Evolutionary conservation across 1,140 invertebrate genomes (phyloP), one percentile per base, ranked within the genome.

Genomic region (Idris sp.): DNA sequence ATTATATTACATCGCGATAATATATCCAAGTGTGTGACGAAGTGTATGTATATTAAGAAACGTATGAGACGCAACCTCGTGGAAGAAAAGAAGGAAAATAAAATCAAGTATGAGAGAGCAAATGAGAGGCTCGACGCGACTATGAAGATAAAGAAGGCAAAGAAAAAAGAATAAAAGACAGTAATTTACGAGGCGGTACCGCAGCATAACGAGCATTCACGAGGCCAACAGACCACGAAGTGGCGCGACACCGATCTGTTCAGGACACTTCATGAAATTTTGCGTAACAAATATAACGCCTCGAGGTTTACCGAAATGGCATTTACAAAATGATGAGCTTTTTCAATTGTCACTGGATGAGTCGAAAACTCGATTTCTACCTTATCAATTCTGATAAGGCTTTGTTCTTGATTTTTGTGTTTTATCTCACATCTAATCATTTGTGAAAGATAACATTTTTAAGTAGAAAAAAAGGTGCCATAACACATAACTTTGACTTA

Each of bases 181-280:
- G 82, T 84, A 81, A 84, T 84, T 83, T 84, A 84, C 80, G 81
- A 84, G 82, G 79, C 81, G 83, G 82, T 77, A 69, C 51, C 75
- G 77, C 78, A 72, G 74, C 71, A 77, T 84, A 84, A 84, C 82
- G 81, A 84, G 81, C 79, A 74, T 76, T 76, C 80, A 59, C 76
- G 81, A 80, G 80, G 80, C 81, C 81, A 80, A 77, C 74, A 76
- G 78, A 79, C 80, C 79, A 73, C 78, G 81, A 79, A 82, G 74
- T 78, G 79, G 71, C 80, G 80, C 80, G 81, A 84, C 81, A 82
- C 79, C 79, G 81, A 84, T 84, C 79, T 77, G 79, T 81, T 82
- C 79, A 56, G 74, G 74, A 65, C 76, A 79, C 74, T 78, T 80
- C 79, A 74, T 81, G 80, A 82, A 83, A 81, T 81, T 81, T 79